These are phyloP conservation scores for Abrostola triplasia DNA, from an alignment of 2,888 invertebrate species.

Conservation along the genomic window DNA sequence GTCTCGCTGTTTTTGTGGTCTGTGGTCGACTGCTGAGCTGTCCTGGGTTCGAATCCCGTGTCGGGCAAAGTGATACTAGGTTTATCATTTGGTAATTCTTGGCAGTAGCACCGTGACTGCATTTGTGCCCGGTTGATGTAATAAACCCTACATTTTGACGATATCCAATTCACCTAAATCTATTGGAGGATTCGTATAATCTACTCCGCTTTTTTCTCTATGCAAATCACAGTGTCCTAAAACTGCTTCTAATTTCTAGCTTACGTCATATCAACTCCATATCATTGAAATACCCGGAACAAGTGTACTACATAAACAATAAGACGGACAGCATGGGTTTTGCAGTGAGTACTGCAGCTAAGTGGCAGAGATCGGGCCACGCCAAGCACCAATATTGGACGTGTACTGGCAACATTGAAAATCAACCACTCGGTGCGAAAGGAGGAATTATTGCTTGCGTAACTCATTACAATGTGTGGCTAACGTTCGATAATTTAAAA, in stretches of 20 bases:
- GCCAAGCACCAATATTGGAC: constrained; percentile 65
- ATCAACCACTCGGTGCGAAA: constrained; percentile 48
- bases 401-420: constrained; percentile 65
- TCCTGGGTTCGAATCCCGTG: too few species aligned
- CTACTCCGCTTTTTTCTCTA: too few species aligned
- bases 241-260: constrained; percentile 56
- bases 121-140: too few species aligned
- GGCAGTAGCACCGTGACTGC: too few species aligned
- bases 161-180: too few species aligned
- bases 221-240: not conserved
- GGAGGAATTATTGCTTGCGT: constrained; percentile 70
- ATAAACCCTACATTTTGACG: too few species aligned
- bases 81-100: too few species aligned
- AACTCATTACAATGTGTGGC: constrained; percentile 68
- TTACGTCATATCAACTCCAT: constrained; percentile 71
- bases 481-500: constrained; percentile 73
- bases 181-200: too few species aligned
- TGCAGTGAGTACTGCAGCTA: constrained; percentile 71
- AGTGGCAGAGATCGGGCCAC: constrained; percentile 66
- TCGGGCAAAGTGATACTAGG: too few species aligned
- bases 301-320: constrained; percentile 63
- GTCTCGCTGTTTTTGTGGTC: too few species aligned
- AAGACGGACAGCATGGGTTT: constrained; percentile 64
- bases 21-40: too few species aligned
- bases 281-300: constrained; percentile 65